Evolutionary conservation across 2,888 invertebrate genomes (phyloP).

Genomic region (Phengaris alcon): DNA sequence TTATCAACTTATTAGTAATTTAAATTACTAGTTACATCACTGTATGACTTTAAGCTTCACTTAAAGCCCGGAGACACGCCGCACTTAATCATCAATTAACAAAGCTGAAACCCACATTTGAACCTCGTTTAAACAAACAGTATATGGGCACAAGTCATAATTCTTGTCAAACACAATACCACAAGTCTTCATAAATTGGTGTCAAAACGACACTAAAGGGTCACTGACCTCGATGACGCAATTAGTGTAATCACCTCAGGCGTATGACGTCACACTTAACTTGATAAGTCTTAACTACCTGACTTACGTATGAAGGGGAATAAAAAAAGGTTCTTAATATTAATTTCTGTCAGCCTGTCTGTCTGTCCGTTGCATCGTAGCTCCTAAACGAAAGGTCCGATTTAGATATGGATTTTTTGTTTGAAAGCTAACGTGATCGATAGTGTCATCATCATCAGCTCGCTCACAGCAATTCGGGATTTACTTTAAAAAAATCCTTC

Average conservation of each 20-base stretch:
- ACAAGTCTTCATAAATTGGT: constrained; percentile 37
- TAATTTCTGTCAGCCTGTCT: too few relatives aligned
- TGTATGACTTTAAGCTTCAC: not conserved
- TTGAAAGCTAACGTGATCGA: too few relatives aligned
- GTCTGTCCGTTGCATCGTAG: too few relatives aligned
- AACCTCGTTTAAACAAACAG: constrained; percentile 10
- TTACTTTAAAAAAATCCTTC: too few relatives aligned
- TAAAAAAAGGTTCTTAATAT: not conserved
- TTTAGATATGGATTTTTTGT: too few relatives aligned
- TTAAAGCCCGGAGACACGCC: not conserved
- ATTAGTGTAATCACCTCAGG: constrained; percentile 6
- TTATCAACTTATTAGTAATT: too few relatives aligned
- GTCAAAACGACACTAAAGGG: constrained; percentile 34
- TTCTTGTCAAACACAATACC: not conserved
- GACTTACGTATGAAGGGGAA: not conserved
- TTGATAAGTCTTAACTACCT: not conserved
- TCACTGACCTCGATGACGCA: constrained; percentile 20
- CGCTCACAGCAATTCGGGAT: too few relatives aligned
- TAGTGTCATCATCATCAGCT: too few relatives aligned
- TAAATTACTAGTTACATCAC: too few relatives aligned
- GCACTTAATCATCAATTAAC: constrained; percentile 17
- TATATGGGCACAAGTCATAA: constrained; percentile 7
- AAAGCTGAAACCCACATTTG: constrained; percentile 1
- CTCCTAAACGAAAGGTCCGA: too few relatives aligned
- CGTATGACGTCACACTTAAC: not conserved